These are phyloP conservation scores for Ciconia stormi DNA, from an alignment of 2,113 vertebrate genomes.

Conservation along the genomic window DNA sequence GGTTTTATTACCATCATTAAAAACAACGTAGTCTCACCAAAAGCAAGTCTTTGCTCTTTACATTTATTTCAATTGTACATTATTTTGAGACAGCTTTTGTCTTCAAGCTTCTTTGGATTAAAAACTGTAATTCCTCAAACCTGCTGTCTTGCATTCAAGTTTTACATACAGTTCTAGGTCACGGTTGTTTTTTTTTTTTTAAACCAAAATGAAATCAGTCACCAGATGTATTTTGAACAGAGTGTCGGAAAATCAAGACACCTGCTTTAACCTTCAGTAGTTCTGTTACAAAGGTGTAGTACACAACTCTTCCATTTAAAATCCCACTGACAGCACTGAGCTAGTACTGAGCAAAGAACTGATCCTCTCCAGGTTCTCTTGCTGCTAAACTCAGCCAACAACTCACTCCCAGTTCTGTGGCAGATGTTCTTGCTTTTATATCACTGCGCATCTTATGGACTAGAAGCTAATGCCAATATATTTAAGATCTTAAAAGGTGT, in stretches of 20 bases:
- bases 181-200: neutral
- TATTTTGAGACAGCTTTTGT: neutral
- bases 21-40: neutral
- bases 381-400: neutral
- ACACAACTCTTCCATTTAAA: neutral
- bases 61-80: neutral
- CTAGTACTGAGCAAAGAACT: neutral
- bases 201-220: neutral
- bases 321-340: neutral
- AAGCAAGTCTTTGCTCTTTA: neutral
- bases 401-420: neutral
- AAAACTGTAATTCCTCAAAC: neutral
- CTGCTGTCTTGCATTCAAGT: neutral
- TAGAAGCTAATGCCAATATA: neutral
- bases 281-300: neutral
- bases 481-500: neutral
- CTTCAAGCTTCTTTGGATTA: neutral
- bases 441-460: neutral
- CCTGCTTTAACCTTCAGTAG: neutral
- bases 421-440: constrained; percentile 16
- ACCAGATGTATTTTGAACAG: neutral
- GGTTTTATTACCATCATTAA: neutral
- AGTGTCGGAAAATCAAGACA: neutral
- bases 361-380: neutral
- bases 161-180: neutral